Percentiles rank a stretch among this genome's conserved stretches.
Evolutionary conservation across 2,888 invertebrate genomes (phyloP).

Genomic region (Megaustenia siamemsis): DNA sequence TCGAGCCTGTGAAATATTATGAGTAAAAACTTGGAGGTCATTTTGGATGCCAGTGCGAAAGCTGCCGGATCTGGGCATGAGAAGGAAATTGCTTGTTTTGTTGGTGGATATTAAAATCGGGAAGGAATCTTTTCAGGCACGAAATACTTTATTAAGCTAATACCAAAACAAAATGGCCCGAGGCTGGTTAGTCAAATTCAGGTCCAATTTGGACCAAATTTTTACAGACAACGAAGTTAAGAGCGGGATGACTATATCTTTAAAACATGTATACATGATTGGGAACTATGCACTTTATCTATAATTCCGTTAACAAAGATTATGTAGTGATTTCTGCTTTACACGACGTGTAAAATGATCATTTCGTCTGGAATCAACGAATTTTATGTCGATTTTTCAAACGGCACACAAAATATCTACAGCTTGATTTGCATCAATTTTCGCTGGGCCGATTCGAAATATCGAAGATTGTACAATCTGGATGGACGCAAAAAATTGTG

Average conservation of each 20-base stretch:
- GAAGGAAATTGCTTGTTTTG: constrained; percentile 56
- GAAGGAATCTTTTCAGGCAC: constrained; percentile 50
- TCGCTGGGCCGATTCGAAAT: no score
- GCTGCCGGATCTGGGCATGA: constrained; percentile 52
- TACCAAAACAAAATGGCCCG: constrained; percentile 45
- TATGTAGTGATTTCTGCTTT: no score
- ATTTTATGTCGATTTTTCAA: no score
- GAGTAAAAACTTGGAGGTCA: constrained; percentile 42
- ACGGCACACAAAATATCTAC: no score
- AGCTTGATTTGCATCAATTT: no score
- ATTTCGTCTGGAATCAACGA: no score
- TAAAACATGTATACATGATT: no score
- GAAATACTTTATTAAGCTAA: constrained; percentile 55
- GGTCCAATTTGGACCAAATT: constrained; percentile 20
- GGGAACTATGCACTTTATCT: no score
- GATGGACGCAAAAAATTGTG: no score
- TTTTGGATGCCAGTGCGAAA: constrained; percentile 23
- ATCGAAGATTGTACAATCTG: no score
- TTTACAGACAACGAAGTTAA: not conserved
- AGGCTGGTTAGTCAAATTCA: constrained; percentile 36
- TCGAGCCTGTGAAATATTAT: constrained; percentile 50
- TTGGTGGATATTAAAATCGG: constrained; percentile 55
- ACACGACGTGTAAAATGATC: no score
- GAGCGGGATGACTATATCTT: not conserved
- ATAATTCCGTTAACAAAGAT: no score